Percentiles rank a stretch among this genome's conserved stretches.
Evolutionary conservation across 2,888 invertebrate genomes (phyloP).

Genomic region (Oxycera nigricornis): DNA sequence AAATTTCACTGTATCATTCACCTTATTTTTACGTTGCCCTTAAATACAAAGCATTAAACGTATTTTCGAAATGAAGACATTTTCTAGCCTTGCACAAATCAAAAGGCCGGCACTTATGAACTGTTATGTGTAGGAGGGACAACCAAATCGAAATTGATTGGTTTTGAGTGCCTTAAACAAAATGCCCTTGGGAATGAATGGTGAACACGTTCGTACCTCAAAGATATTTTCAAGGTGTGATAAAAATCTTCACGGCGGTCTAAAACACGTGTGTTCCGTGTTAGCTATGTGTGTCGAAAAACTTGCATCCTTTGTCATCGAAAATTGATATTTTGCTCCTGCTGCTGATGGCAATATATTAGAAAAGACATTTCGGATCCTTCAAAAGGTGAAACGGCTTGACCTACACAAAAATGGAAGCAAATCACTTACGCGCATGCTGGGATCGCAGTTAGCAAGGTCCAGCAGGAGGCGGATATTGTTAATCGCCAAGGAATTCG

Average conservation of each 20-base stretch:
- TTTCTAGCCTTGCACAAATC: constrained; percentile 29
- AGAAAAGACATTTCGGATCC: constrained; percentile 31
- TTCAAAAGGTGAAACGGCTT: constrained; percentile 36
- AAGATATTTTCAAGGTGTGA: constrained; percentile 41
- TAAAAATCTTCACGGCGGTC: constrained; percentile 46
- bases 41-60: constrained; percentile 11
- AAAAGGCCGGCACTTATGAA: constrained; percentile 30
- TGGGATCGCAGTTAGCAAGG: constrained; percentile 38
- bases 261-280: constrained; percentile 10
- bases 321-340: constrained; percentile 41
- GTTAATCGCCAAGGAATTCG: constrained; percentile 43
- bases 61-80: constrained; percentile 26
- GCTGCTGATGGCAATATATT: constrained; percentile 45
- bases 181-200: constrained; percentile 41
- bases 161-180: constrained; percentile 40
- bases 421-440: constrained; percentile 10
- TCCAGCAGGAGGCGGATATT: constrained; percentile 26
- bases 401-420: constrained; percentile 29
- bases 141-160: constrained; percentile 37
- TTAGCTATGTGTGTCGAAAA: constrained; percentile 32
- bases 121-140: constrained; percentile 23
- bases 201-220: constrained; percentile 42
- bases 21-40: background rate
- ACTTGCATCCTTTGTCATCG: constrained; percentile 44
- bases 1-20: constrained; percentile 21